These are phyloP conservation scores for Menura novaehollandiae DNA, from an alignment of 2,113 vertebrate species.

Conservation along the genomic window DNA sequence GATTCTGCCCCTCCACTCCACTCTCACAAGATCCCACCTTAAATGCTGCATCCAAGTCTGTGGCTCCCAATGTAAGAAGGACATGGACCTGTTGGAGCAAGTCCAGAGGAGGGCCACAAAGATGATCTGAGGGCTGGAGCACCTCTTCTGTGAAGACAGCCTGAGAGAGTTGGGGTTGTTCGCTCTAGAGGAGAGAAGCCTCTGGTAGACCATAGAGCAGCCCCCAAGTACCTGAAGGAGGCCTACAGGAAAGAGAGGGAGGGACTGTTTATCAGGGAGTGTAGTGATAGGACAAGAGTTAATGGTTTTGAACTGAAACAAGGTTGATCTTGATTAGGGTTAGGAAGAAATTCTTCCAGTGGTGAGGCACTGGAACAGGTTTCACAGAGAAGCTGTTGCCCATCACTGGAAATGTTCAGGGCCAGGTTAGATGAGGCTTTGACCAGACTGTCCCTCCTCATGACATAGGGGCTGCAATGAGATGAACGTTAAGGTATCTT, in stretches of 20 bases:
- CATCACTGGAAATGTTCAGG: not conserved
- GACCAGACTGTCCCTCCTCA: not conserved
- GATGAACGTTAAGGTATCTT: not conserved
- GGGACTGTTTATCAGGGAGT: not conserved
- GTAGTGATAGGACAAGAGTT: not conserved
- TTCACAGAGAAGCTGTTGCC: not conserved
- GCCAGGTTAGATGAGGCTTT: not conserved
- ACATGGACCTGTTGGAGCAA: rapidly evolving
- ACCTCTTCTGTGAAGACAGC: not conserved
- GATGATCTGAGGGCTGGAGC: not conserved
- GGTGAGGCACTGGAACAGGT: not conserved
- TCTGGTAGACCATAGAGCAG: not conserved
- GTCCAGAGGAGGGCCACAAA: not conserved
- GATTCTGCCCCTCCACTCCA: not conserved
- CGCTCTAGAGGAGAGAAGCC: not conserved
- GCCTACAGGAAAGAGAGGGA: not conserved
- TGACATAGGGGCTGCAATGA: not conserved
- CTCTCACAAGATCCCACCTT: not conserved
- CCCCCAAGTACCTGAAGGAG: not conserved
- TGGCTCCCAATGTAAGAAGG: not conserved
- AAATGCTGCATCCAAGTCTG: not conserved
- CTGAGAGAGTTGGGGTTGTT: not conserved
- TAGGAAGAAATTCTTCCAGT: not conserved
- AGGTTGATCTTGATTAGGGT: not conserved
- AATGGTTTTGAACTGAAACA: not conserved